Evolutionary conservation across 2,113 vertebrate genomes (phyloP).

Genomic region (Xenopus borealis): DNA sequence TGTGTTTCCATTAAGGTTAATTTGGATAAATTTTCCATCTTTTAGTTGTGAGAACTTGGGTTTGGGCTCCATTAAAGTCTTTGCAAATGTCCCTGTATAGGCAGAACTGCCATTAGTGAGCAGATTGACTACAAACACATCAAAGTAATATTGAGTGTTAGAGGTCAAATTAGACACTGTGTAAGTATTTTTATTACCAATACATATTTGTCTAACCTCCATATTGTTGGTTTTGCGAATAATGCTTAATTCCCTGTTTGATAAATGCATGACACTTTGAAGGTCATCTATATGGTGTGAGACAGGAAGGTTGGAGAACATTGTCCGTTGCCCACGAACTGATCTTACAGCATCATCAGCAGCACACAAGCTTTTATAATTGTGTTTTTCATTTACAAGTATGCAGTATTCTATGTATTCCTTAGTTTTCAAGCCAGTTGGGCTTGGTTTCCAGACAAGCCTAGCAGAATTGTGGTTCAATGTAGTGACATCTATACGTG

Average conservation of each 20-base stretch:
- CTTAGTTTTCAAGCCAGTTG: slow-evolving; percentile 59
- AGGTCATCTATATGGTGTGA: slow-evolving; percentile 50
- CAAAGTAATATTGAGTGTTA: slow-evolving; percentile 80
- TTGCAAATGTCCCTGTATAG: slow-evolving; percentile 73
- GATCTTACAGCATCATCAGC: slow-evolving; percentile 60
- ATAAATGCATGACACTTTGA: slow-evolving; percentile 51
- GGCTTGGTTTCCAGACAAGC: slow-evolving; percentile 79
- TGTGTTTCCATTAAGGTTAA: slow-evolving; percentile 61
- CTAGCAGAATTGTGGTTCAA: slow-evolving; percentile 79
- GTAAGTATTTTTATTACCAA: slow-evolving; percentile 75
- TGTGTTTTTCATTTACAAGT: slow-evolving; percentile 75
- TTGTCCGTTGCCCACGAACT: slow-evolving; percentile 46
- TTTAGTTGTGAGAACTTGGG: slow-evolving; percentile 63
- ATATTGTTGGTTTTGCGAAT: slow-evolving; percentile 50
- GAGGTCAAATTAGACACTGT: slow-evolving; percentile 74
- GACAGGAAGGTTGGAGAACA: slow-evolving; percentile 44
- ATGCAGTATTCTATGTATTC: slow-evolving; percentile 78
- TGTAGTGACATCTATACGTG: slow-evolving; percentile 69
- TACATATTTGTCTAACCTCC: slow-evolving; percentile 70
- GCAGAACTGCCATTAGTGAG: slow-evolving; percentile 72
- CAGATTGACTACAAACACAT: slow-evolving; percentile 77
- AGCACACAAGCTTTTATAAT: slow-evolving; percentile 79
- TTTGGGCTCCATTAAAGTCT: slow-evolving; percentile 73
- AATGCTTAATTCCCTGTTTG: slow-evolving; percentile 52
- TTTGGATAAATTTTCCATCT: slow-evolving; percentile 75